These are phyloP conservation scores for Noturus placidus DNA, from an alignment of 2,113 vertebrate species.

Conservation along the genomic window DNA sequence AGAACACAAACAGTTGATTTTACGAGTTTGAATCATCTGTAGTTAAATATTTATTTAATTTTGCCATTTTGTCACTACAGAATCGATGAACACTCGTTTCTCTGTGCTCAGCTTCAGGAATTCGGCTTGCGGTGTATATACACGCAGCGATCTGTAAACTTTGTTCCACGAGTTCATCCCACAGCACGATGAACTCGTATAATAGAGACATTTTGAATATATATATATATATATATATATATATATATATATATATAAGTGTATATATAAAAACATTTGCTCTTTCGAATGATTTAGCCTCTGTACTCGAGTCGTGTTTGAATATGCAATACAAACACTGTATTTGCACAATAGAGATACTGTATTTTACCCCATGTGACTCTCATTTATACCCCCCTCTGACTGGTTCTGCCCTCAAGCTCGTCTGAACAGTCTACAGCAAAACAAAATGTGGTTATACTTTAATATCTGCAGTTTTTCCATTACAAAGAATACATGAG, in stretches of 20 bases:
- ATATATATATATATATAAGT: background rate
- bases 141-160: slow-evolving; percentile 34
- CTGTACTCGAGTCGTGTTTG: background rate
- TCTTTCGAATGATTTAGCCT: background rate
- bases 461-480: background rate
- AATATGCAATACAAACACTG: background rate
- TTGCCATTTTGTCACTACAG: slow-evolving; percentile 3
- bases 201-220: slow-evolving; percentile 21
- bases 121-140: background rate
- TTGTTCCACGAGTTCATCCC: slow-evolving; percentile 36
- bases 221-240: background rate
- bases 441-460: background rate
- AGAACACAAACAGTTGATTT: background rate
- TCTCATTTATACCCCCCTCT: background rate
- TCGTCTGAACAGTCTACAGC: background rate
- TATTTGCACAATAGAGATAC: background rate
- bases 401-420: background rate
- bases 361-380: background rate
- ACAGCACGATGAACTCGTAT: background rate
- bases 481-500: background rate
- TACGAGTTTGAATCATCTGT: slow-evolving; percentile 23
- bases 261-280: too few species aligned
- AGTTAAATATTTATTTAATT: slow-evolving; percentile 39
- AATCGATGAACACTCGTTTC: background rate
- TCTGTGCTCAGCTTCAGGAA: slow-evolving; percentile 23